Base-by-base conservation (phyloP, 2,888 invertebrate species). In the Yponomeuta plumbellus region DNA sequence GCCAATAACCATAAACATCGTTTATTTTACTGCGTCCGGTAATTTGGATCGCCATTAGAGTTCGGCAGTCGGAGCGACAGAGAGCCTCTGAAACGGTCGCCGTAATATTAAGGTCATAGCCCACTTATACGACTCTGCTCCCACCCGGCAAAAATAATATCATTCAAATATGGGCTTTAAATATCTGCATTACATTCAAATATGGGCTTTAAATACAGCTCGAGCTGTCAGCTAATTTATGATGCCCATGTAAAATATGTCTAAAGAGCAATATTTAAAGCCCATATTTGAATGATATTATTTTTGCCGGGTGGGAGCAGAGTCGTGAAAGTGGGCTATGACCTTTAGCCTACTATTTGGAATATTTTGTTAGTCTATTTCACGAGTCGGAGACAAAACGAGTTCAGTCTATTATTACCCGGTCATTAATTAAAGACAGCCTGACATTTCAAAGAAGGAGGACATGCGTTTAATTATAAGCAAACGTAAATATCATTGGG, bases 401-500 rank as follows among this genome's bases (percentile, higher is more conserved):
- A 75, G 78, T 75, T 76, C 74, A 73, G 78, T 83, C 86, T 87
- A 88, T 85, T 80, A 85, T 83, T 86, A 87, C 75, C 74, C 75
- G 74, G 69, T 78, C 77, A 86, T 86, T 89, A 90, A 91, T 91
- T 90, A 88, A 86, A 88, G 80, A 84, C 85, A 84, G 86, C 84
- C 84, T 90, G 91, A 89, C 91, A 91, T 91, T 91, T 91, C 81
- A 86, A 85, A 88, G 85, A 88, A 90, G 79, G 86, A 88, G 91
- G 90, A 85, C 91, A 84, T 86, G 77, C 75, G 85, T 86, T 86
- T 88, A 88, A 88, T 86, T 88, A 84, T 86, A 86, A 83, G 86
- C 82, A 81, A 89, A 87, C 86, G 88, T 86, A 91, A 91, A 91
- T 91, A 91, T 91, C 91, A 91, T 90, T 87, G 87, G 90, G 86